Base-by-base conservation (phyloP, 2,888 invertebrate genomes). In the Melieria omissa region DNA sequence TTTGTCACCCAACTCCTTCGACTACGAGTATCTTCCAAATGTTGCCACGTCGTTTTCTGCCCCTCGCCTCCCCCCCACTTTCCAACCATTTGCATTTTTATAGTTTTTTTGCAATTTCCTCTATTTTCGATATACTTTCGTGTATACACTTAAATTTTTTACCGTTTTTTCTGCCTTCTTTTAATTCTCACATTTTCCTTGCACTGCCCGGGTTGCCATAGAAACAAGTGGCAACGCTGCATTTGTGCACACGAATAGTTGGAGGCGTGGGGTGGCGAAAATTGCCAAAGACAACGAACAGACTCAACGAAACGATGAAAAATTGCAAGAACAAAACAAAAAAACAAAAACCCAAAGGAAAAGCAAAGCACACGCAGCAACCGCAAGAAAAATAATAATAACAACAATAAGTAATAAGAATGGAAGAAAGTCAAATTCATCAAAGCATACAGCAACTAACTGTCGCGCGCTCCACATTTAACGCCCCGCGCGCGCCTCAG, bases 351-450 rank as follows among this genome's bases (percentile, higher is more conserved):
- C 3, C 29, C 29, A 29, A 29, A 29, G 1, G 29, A 29, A 29
- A 29, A 29, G 29, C n/a, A n/a, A n/a, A n/a, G n/a, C n/a, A n/a
- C n/a, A n/a, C n/a, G n/a, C n/a, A n/a, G n/a, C 14, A 47, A 41
- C 12, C 14, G 10, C 8, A 41, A 3, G 29, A 29, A 29, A 29
- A 29, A 29, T 29, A 29, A 29, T 29, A 29, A 29, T 29, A 44
- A 41, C 4, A 65, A 42, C 9, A 49, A 12, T 49, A 47, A 8
- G 47, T 47, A 41, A 10, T 42, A n/a, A 71, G 67, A 73, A 63
- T 52, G 58, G 29, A 62, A 71, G 60, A 66, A 73, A 73, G 71
- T 74, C 70, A 72, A 74, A 75, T 77, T 74, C 74, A 74, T 74
- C 71, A 74, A 47, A 74, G 72, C 69, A 68, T 72, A 64, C 69